A percentile compares a stretch with the other conserved stretches of the same genome.
Conservation (phyloP, 1,140 invertebrate genomes). For the Chironomus tepperi region DNA sequence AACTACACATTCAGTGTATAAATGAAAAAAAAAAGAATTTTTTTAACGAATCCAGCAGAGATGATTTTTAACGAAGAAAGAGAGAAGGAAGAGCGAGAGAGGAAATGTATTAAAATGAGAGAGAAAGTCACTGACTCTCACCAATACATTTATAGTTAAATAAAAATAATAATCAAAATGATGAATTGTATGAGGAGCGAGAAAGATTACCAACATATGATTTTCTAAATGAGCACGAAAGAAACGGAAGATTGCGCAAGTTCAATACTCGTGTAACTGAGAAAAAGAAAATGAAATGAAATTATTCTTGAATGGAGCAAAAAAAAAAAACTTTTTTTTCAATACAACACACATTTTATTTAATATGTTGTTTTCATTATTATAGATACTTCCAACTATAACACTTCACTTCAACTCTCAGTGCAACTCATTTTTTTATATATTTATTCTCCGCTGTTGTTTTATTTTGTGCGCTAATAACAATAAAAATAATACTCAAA, state of each 20-base stretch:
- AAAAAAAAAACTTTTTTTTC: not conserved
- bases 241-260: constrained; percentile 22
- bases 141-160: not conserved
- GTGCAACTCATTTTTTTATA: not conserved
- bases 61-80: constrained; percentile 11
- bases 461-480: not conserved
- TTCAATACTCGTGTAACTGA: not conserved
- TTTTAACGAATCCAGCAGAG: too few species aligned
- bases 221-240: constrained; percentile 21
- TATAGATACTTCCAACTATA: constrained; percentile 23
- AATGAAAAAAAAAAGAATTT: not conserved
- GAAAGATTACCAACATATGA: constrained; percentile 16
- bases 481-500: not conserved
- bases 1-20: not conserved
- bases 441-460: not conserved
- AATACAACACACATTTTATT: constrained; percentile 18
- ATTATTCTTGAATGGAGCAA: constrained; percentile 19
- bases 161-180: constrained; percentile 24
- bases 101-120: not conserved
- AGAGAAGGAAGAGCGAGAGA: not conserved
- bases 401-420: constrained; percentile 10
- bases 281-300: constrained; percentile 24
- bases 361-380: constrained; percentile 24
- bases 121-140: too few species aligned
- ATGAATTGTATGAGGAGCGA: constrained; percentile 18